A percentile compares a stretch with the other conserved stretches of the same genome.
These are phyloP conservation scores for Apamea crenata DNA, from an alignment of 2,888 invertebrate genomes.

Conservation along the genomic window DNA sequence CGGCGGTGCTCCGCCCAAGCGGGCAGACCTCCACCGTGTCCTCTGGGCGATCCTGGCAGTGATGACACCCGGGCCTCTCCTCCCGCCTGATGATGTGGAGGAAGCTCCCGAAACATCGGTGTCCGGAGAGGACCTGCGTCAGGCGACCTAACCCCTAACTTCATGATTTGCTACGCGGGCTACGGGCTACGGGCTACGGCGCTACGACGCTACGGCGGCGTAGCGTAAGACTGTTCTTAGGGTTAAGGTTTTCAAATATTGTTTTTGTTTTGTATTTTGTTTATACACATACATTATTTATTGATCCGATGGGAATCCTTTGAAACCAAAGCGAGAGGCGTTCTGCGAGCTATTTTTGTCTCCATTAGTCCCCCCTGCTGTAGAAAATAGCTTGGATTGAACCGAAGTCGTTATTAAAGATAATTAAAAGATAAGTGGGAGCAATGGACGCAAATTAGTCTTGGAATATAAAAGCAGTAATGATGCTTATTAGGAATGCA, in stretches of 20 bases:
- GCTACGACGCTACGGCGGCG: constrained; percentile 27
- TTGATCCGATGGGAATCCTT: neutral
- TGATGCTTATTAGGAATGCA: neutral
- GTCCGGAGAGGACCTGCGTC: no score
- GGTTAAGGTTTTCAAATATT: neutral
- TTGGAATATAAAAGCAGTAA: constrained; percentile 2
- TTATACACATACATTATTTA: neutral
- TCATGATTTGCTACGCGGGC: constrained; percentile 12
- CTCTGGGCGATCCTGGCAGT: no score
- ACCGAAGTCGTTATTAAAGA: neutral
- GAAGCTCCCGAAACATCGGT: no score
- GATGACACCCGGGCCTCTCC: no score
- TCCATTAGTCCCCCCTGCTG: neutral
- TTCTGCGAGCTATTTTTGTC: neutral
- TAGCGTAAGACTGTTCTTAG: neutral
- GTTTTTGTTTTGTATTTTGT: neutral
- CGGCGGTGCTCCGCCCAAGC: no score
- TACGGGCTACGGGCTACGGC: constrained; percentile 18
- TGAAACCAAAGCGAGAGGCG: neutral
- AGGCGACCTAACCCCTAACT: neutral
- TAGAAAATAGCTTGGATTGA: neutral
- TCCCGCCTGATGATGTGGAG: no score
- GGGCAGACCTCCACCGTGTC: no score
- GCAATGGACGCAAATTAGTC: constrained; percentile 21
- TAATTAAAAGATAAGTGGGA: neutral